A percentile compares a stretch with the other conserved stretches of the same genome.
These are phyloP conservation scores for Pycnonotus jocosus DNA, from an alignment of 2,113 vertebrate genomes.

Conservation along the genomic window DNA sequence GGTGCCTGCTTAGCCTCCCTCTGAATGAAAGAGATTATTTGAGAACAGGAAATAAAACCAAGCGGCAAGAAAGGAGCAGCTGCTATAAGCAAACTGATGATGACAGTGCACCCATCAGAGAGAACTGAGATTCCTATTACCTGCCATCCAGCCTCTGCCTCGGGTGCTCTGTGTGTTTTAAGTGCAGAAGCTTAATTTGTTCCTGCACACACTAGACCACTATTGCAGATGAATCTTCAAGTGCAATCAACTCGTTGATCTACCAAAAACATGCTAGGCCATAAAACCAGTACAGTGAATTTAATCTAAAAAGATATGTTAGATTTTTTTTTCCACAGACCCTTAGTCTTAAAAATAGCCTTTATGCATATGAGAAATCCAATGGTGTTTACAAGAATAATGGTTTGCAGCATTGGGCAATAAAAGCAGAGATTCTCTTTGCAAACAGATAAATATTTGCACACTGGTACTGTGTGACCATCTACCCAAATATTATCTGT, in stretches of 20 bases:
- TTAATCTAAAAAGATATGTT: neutral
- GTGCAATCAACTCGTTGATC: neutral
- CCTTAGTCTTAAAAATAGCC: neutral
- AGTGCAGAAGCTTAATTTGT: neutral
- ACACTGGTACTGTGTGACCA: conserved; percentile 27
- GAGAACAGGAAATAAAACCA: conserved; percentile 11
- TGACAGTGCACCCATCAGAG: conserved; percentile 18
- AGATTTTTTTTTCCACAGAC: neutral
- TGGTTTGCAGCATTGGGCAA: neutral
- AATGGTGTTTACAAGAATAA: conserved; percentile 34
- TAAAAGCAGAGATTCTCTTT: conserved; percentile 41
- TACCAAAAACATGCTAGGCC: neutral
- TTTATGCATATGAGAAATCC: conserved; percentile 17
- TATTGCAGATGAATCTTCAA: neutral
- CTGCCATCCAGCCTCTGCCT: neutral
- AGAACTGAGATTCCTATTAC: neutral
- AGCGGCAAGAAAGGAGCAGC: neutral
- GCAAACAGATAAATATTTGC: conserved; percentile 64
- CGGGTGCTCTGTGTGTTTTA: neutral
- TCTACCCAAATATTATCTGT: conserved; percentile 50
- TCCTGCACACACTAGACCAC: neutral
- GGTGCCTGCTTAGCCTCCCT: neutral
- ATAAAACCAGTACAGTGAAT: neutral
- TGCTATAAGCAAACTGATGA: conserved; percentile 18
- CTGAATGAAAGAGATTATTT: neutral